Conservation (phyloP, 2,888 invertebrate species). For the Orchesellides sinensis region DNA sequence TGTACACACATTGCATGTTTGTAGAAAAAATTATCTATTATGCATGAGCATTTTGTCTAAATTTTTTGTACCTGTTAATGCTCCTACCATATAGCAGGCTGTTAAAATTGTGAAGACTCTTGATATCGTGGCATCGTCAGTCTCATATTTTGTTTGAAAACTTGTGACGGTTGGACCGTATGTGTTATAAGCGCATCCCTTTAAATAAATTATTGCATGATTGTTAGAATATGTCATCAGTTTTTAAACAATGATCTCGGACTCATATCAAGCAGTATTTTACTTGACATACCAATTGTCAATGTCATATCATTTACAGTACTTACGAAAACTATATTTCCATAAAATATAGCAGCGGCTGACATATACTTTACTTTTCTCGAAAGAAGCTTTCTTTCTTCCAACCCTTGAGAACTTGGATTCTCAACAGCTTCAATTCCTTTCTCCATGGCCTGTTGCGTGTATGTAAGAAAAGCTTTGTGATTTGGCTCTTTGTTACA, state of each 20-base stretch:
- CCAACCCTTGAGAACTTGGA: neutral
- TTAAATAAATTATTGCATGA: neutral
- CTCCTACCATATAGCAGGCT: conserved; percentile 55
- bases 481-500: no score
- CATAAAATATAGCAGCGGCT: conserved; percentile 47
- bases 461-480: neutral
- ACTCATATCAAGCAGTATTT: neutral
- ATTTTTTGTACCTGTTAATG: conserved; percentile 50
- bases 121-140: conserved; percentile 60
- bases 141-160: conserved; percentile 62
- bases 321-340: conserved; percentile 58
- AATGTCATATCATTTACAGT: neutral
- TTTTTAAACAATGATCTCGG: neutral
- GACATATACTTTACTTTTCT: conserved; percentile 41
- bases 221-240: neutral
- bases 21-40: no score
- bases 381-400: conserved; percentile 25
- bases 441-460: neutral
- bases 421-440: neutral
- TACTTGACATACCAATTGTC: neutral
- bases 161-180: conserved; percentile 65
- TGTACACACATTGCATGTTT: no score
- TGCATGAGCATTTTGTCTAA: neutral
- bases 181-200: conserved; percentile 67
- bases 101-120: conserved; percentile 62